phyloP scores from a whole-genome alignment of 2,888 invertebrate species.

The Drosophila testacea region DNA sequence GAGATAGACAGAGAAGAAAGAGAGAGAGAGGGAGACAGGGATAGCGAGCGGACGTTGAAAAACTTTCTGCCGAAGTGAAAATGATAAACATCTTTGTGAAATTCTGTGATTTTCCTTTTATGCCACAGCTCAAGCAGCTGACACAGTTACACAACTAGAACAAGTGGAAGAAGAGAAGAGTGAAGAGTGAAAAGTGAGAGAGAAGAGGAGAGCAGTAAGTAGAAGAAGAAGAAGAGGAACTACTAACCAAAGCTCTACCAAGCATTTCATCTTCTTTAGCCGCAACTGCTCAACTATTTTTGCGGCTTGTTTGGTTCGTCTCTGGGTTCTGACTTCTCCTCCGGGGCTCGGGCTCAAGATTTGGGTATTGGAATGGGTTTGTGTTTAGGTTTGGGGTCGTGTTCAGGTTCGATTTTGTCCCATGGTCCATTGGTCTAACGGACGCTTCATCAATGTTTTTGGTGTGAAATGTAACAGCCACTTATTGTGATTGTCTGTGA shows the following conservation, averaged over 20 bases:
- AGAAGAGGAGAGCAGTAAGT: neutral
- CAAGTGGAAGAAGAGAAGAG: neutral
- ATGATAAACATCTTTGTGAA: slow-evolving; percentile 81
- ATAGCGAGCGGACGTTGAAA: slow-evolving; percentile 40
- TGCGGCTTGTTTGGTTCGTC: slow-evolving; percentile 52
- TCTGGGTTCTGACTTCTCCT: neutral
- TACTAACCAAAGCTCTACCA: slow-evolving; percentile 11
- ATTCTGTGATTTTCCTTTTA: slow-evolving; percentile 73
- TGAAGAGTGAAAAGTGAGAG: neutral
- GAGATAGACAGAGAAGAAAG: neutral
- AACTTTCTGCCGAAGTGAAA: slow-evolving; percentile 76
- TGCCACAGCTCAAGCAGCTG: slow-evolving; percentile 56
- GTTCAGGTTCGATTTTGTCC: slow-evolving; percentile 25
- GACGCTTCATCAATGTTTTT: slow-evolving; percentile 70
- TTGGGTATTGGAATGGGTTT: neutral
- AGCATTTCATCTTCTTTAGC: slow-evolving; percentile 21
- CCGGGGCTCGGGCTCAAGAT: neutral
- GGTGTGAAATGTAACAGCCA: slow-evolving; percentile 81
- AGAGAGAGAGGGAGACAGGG: neutral
- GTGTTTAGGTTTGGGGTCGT: slow-evolving; percentile 9
- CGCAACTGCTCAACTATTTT: slow-evolving; percentile 55
- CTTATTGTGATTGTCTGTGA: slow-evolving; percentile 75
- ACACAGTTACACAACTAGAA: slow-evolving; percentile 44
- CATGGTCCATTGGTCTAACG: slow-evolving; percentile 46
- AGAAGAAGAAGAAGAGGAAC: neutral